phyloP scores from a whole-genome alignment of 2,888 invertebrate species.

The Osmoderma eremita region DNA sequence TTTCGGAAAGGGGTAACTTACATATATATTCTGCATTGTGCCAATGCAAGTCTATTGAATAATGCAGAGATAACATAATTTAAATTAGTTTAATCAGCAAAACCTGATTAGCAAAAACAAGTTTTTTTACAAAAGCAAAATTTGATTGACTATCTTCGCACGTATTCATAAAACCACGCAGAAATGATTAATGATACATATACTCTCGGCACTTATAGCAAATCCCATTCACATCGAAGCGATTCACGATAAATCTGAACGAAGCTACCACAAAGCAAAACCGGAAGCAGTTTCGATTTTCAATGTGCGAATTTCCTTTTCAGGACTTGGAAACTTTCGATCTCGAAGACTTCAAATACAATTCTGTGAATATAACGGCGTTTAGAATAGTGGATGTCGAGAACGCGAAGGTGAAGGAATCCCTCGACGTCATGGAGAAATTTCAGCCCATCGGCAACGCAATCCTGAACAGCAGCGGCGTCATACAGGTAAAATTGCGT shows the following conservation, averaged over 20 bases:
- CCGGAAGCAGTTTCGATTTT: background rate
- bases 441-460: conserved; percentile 87
- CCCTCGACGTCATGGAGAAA: conserved; percentile 85
- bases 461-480: conserved; percentile 75
- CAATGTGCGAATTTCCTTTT: conserved; percentile 16
- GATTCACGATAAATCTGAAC: conserved; percentile 7
- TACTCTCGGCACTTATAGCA: background rate
- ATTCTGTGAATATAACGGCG: conserved; percentile 80
- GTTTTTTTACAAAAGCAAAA: no score
- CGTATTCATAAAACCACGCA: background rate
- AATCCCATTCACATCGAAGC: background rate
- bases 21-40: no score
- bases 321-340: conserved; percentile 89
- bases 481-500: conserved; percentile 69
- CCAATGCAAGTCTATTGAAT: no score
- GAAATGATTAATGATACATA: conserved; percentile 4
- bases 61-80: no score
- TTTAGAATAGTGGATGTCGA: conserved; percentile 87
- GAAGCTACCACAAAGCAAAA: conserved; percentile 5
- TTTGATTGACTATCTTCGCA: background rate
- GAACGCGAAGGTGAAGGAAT: conserved; percentile 77
- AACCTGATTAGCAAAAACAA: no score
- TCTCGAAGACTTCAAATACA: conserved; percentile 78
- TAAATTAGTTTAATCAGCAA: no score
- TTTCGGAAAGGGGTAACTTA: no score